Evolutionary conservation across 53 echinoderm and acorn worm species (phyloP).

Genomic region (Glandiceps talaboti): DNA sequence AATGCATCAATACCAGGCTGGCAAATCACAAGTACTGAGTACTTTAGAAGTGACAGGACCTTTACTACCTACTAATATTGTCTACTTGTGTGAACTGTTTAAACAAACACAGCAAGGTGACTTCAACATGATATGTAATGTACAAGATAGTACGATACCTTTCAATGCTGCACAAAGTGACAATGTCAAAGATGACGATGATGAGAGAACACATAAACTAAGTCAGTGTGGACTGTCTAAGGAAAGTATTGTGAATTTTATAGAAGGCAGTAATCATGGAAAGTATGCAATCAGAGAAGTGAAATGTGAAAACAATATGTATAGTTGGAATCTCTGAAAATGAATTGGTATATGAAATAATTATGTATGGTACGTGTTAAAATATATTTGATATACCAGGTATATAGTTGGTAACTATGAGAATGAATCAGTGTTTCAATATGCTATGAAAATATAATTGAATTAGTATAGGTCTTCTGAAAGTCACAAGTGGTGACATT

Average conservation of each 20-base stretch:
- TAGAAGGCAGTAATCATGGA: no score
- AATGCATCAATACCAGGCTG: slow-evolving; percentile 44
- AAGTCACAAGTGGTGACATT: no score
- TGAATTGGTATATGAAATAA: no score
- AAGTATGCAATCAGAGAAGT: slow-evolving; percentile 1
- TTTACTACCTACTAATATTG: slow-evolving; percentile 65
- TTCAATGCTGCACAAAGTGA: slow-evolving; percentile 26
- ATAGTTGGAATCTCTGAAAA: slow-evolving; percentile 2
- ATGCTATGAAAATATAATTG: no score
- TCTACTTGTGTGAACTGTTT: slow-evolving; percentile 36
- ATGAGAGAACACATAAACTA: background rate
- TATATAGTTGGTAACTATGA: no score
- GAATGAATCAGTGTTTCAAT: no score
- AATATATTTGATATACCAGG: no score
- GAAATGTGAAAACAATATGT: background rate
- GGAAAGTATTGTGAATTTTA: background rate
- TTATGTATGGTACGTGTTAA: no score
- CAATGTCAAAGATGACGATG: background rate
- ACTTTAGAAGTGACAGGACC: slow-evolving; percentile 81
- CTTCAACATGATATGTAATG: slow-evolving; percentile 36
- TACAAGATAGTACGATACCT: slow-evolving; percentile 54
- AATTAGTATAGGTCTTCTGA: no score
- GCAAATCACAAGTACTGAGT: slow-evolving; percentile 34
- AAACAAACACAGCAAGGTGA: slow-evolving; percentile 43
- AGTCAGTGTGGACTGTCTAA: background rate